Evolutionary conservation across 2,113 vertebrate species (phyloP).

Genomic region (Pituophis catenifer): DNA sequence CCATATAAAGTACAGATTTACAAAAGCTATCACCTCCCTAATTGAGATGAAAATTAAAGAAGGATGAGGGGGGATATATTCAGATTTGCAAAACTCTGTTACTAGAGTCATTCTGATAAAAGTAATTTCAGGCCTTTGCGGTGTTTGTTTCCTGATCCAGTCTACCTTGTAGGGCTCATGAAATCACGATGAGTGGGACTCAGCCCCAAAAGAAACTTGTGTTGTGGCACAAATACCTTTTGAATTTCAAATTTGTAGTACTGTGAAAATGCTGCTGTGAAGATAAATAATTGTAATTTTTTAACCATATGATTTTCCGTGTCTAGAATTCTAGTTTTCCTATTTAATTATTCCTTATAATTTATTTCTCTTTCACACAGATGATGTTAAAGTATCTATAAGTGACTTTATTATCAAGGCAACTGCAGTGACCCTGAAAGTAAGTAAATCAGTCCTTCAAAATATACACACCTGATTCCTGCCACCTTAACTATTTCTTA

Average conservation of each 20-base stretch:
- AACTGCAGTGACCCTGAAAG: constrained; percentile 88
- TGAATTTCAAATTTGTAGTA: not conserved
- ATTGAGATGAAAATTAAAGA: not conserved
- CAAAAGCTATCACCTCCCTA: not conserved
- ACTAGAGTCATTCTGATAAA: not conserved
- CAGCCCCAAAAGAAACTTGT: not conserved
- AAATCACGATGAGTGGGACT: not conserved
- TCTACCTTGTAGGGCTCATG: not conserved
- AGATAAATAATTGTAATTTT: not conserved
- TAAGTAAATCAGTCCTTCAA: constrained; percentile 70
- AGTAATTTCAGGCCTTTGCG: not conserved
- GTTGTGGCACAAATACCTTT: not conserved
- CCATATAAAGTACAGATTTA: not conserved
- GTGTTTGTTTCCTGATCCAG: not conserved
- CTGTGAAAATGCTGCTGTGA: not conserved
- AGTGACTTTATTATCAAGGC: constrained; percentile 98
- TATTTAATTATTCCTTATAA: not conserved
- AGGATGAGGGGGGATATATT: not conserved
- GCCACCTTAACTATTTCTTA: not conserved
- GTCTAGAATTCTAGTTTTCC: not conserved
- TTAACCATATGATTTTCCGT: not conserved
- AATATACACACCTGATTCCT: not conserved
- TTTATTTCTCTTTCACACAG: constrained; percentile 69
- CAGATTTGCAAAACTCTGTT: not conserved
- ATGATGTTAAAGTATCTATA: constrained; percentile 93